A percentile compares a stretch with the other conserved stretches of the same genome.
phyloP scores from a whole-genome alignment of 2,888 invertebrate species.

The Epicampocera succincta region DNA sequence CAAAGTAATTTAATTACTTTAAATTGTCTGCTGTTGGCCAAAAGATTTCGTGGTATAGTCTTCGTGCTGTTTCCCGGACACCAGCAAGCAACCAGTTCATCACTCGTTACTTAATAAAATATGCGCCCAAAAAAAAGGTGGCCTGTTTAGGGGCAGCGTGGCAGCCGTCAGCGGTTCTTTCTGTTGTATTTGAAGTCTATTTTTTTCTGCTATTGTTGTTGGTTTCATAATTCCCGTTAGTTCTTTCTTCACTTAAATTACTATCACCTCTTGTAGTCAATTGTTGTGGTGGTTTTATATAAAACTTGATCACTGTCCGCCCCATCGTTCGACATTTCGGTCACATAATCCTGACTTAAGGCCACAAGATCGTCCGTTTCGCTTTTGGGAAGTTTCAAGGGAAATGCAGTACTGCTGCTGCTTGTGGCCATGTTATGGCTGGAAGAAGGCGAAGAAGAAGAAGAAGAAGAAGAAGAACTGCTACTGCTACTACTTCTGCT shows the following conservation, averaged over 20 bases:
- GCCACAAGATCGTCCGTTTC: not conserved
- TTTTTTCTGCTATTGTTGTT: too few relatives aligned
- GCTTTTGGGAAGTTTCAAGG: not conserved
- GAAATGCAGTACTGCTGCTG: not conserved
- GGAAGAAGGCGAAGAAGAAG: too few relatives aligned
- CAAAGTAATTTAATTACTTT: conserved; percentile 48
- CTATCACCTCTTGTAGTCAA: conserved; percentile 59
- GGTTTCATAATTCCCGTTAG: conserved; percentile 26
- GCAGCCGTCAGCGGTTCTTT: too few relatives aligned
- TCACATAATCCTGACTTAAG: conserved; percentile 2
- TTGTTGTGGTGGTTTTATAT: conserved; percentile 37
- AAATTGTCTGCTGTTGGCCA: not conserved
- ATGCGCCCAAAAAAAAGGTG: too few relatives aligned
- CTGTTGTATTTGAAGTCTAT: too few relatives aligned
- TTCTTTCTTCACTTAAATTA: conserved; percentile 51
- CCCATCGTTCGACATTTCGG: conserved; percentile 11
- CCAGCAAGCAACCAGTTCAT: too few relatives aligned
- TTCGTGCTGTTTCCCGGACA: too few relatives aligned
- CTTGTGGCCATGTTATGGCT: conserved; percentile 11
- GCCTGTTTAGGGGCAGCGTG: too few relatives aligned
- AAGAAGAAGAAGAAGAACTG: too few relatives aligned
- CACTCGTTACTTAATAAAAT: too few relatives aligned
- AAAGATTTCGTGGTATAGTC: too few relatives aligned
- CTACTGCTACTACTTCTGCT: not conserved
- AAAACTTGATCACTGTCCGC: conserved; percentile 29